Evolutionary conservation across 2,113 vertebrate species (phyloP), one percentile per base, ranked within the genome.

Genomic region (Menura novaehollandiae): DNA sequence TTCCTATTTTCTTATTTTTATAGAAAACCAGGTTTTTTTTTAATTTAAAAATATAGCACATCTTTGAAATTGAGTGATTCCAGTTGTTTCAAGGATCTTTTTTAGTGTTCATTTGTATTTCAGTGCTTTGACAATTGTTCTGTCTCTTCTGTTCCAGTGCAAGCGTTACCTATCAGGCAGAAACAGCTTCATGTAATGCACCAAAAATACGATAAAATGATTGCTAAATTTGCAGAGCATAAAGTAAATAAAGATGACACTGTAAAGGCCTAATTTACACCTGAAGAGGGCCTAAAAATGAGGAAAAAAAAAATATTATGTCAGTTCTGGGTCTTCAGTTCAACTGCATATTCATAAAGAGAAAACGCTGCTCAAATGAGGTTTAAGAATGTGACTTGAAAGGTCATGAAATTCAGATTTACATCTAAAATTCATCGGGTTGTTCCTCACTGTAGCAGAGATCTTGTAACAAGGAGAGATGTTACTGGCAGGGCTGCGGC

Each of bases 381-480:
- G 74, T 71, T 90, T 95, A 63, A 83, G 85, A 59, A 94, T 93
- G 15, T 69, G 79, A 92, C 85, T 96, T 91, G 85, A 93, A 94
- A 91, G 82, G 51, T 89, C 64, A 79, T 55, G 53, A 94, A 67
- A 95, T 92, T 91, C 84, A 97, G 94, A 87, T 95, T 95, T 95
- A 7, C 64, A 79, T 89, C 90, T 83, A 90, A 95, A 97, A 96
- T 95, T 95, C 88, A 75, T 94, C 0, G 0, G 47, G 37, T 46
- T 83, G 51, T 28, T 96, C 67, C 72, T 92, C 33, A 0, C 51
- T 49, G 67, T 21, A 73, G 72, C 74, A 33, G 66, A 37, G 85
- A 27, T 58, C 27, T 30, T 67, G 75, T 86, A 93, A 59, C 49
- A 15, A 35, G 81, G 74, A 58, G 59, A 16, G 91, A 82, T 91